Evolutionary conservation across 1,140 invertebrate species (phyloP).

Genomic region (Meloidogyne hapla): DNA sequence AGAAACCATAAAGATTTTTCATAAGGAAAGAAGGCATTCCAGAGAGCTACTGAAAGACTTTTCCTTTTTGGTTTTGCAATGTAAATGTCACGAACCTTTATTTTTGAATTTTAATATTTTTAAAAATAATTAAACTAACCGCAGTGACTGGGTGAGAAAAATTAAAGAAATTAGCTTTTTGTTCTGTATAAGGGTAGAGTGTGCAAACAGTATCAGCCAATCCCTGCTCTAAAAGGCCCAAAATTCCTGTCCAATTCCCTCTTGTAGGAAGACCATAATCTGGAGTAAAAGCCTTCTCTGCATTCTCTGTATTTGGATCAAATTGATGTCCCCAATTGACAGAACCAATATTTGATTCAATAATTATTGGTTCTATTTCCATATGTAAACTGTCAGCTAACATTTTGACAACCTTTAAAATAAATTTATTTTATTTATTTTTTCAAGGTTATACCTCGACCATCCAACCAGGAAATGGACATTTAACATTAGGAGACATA

Average conservation of each 20-base stretch:
- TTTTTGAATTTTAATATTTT: background rate
- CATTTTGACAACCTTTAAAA: slow-evolving; percentile 36
- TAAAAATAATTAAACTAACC: slow-evolving; percentile 38
- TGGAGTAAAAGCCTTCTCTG: background rate
- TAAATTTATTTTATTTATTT: background rate
- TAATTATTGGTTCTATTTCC: slow-evolving; percentile 38
- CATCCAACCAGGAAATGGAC: slow-evolving; percentile 45
- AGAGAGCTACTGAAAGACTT: slow-evolving; percentile 37
- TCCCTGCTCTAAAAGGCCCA: slow-evolving; percentile 38
- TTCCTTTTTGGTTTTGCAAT: slow-evolving; percentile 46
- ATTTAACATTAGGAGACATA: slow-evolving; percentile 35
- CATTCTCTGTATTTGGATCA: slow-evolving; percentile 1
- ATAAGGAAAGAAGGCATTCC: slow-evolving; percentile 49
- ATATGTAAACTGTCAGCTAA: slow-evolving; percentile 28
- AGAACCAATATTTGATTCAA: slow-evolving; percentile 32
- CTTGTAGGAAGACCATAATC: slow-evolving; percentile 27
- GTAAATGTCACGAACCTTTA: slow-evolving; percentile 40
- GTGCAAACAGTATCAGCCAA: slow-evolving; percentile 43
- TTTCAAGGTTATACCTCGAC: slow-evolving; percentile 26
- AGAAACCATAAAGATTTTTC: slow-evolving; percentile 38
- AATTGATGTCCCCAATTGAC: slow-evolving; percentile 42
- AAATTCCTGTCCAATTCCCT: slow-evolving; percentile 47
- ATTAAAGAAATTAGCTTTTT: slow-evolving; percentile 28
- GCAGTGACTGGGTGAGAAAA: slow-evolving; percentile 41
- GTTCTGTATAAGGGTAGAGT: slow-evolving; percentile 42